Conservation (phyloP, 2,888 invertebrate species). For the Pammene fasciana region DNA sequence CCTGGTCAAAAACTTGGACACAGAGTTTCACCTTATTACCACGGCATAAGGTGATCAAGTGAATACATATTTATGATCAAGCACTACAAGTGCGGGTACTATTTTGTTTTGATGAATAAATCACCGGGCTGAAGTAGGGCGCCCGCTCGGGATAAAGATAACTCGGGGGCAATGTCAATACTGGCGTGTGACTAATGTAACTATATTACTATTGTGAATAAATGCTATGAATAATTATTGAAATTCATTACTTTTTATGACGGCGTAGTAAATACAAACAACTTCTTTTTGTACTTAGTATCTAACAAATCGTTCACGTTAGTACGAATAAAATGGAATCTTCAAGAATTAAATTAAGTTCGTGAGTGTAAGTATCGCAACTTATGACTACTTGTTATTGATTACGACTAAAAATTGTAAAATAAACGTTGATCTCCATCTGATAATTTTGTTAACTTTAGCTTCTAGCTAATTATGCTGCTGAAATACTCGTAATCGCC, state of each 20-base stretch:
- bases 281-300: background rate
- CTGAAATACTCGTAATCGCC: too few species aligned
- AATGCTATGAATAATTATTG: slow-evolving; percentile 41
- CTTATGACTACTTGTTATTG: too few species aligned
- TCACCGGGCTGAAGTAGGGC: slow-evolving; percentile 46
- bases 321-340: too few species aligned
- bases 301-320: too few species aligned
- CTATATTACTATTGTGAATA: slow-evolving; percentile 43
- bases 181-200: slow-evolving; percentile 49
- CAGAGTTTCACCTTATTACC: slow-evolving; percentile 11
- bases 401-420: too few species aligned
- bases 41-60: background rate
- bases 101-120: slow-evolving; percentile 45
- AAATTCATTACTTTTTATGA: background rate
- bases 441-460: too few species aligned
- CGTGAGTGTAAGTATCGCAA: too few species aligned
- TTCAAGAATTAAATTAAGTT: background rate
- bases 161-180: slow-evolving; percentile 45
- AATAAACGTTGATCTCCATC: too few species aligned
- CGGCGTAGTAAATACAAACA: slow-evolving; percentile 3
- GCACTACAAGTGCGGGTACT: slow-evolving; percentile 22
- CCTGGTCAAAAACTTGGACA: background rate
- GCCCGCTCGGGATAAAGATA: slow-evolving; percentile 51
- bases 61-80: background rate
- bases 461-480: too few species aligned